Evolutionary conservation across 2,888 invertebrate species (phyloP), one percentile per base, ranked within the genome.

Genomic region (Junonia oenone): DNA sequence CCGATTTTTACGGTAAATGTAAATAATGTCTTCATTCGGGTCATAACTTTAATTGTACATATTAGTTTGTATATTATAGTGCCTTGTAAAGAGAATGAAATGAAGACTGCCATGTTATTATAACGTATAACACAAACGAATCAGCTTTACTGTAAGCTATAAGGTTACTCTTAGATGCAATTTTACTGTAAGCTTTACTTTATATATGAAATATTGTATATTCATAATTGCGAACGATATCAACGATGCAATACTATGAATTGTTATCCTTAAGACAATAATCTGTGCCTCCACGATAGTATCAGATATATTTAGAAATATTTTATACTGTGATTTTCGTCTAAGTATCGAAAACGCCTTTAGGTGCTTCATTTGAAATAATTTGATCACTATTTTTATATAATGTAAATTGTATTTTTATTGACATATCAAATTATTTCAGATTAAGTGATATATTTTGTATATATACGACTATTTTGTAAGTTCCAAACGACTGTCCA

Each of bases 1-100:
- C 89, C 89, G 86, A 88, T 89, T 89, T 22, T 87, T 88, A 76
- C 86, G 89, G 89, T 89, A 90, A 79, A 72, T 89, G 88, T 89
- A 89, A 68, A 90, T 89, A 87, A 70, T 59, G 63, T 77, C 72
- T 78, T 77, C 75, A 77, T 77, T 86, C 83, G 83, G 85, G 83
- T 81, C 79, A 73, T 84, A 86, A 77, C 74, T 78, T 78, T 80
- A 81, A 71, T 71, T 90, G 89, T 90, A 87, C 66, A 88, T 87
- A 87, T 71, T 78, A 78, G 70, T 59, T 59, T 82, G 75, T 83
- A 83, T 68, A 79, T 75, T 80, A 66, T 81, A 77, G 78, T 76
- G 76, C 74, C 78, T 81, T 80, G 81, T 85, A 81, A 77, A 76
- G 75, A 43, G 22, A 80, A 73, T 81, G 73, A 81, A 85, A 78